Conservation (phyloP, 2,888 invertebrate genomes). For the Tetranychus piercei region DNA sequence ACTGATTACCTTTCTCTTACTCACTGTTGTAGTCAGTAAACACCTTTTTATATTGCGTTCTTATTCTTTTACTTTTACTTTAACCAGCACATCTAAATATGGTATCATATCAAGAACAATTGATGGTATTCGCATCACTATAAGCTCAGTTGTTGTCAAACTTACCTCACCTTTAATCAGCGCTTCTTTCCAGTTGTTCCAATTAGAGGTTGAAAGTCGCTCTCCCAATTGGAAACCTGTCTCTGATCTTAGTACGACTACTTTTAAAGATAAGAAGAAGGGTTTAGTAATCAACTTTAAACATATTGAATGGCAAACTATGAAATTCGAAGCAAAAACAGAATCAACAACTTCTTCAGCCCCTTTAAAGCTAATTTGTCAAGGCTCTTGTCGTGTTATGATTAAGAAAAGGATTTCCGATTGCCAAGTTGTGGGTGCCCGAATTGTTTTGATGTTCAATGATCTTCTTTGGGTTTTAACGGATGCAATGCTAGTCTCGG, state of each 20-base stretch:
- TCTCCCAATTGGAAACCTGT: slow-evolving; percentile 66
- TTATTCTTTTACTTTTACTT: neutral
- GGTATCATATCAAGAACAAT: slow-evolving; percentile 59
- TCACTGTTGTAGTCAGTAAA: neutral
- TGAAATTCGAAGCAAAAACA: slow-evolving; percentile 63
- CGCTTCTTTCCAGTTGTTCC: slow-evolving; percentile 84
- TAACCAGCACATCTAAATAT: neutral
- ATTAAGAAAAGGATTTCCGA: slow-evolving; percentile 83
- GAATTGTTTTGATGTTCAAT: slow-evolving; percentile 76
- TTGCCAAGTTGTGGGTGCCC: slow-evolving; percentile 76
- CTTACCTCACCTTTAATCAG: slow-evolving; percentile 87
- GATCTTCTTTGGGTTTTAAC: slow-evolving; percentile 92
- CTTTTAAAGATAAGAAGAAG: slow-evolving; percentile 68
- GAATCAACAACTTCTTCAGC: slow-evolving; percentile 44
- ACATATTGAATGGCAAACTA: slow-evolving; percentile 85
- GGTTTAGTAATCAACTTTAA: slow-evolving; percentile 88
- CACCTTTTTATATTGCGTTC: neutral
- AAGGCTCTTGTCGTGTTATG: slow-evolving; percentile 78
- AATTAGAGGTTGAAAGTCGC: slow-evolving; percentile 79
- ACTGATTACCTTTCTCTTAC: neutral
- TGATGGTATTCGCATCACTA: slow-evolving; percentile 87
- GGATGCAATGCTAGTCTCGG: slow-evolving; percentile 83
- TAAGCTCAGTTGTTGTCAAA: slow-evolving; percentile 80
- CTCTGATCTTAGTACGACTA: slow-evolving; percentile 68
- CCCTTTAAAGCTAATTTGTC: slow-evolving; percentile 73